A percentile compares a stretch with the other conserved stretches of the same genome.
Evolutionary conservation across 2,888 invertebrate genomes (phyloP).

Genomic region (Crioceris asparagi): DNA sequence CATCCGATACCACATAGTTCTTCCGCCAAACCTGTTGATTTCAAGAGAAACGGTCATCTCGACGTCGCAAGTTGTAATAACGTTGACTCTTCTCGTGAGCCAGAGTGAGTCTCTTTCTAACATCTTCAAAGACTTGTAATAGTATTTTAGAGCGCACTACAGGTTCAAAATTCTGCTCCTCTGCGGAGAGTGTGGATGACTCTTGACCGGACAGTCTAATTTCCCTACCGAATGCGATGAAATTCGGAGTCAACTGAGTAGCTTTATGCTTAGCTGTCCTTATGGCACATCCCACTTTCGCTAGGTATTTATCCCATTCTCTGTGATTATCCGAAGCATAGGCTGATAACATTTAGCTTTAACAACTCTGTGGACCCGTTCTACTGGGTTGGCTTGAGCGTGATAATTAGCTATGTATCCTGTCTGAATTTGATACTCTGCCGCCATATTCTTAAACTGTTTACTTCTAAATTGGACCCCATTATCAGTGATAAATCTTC

Average conservation of each 20-base stretch:
- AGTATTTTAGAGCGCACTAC: neutral
- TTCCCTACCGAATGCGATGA: neutral
- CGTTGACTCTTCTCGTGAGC: too few relatives aligned
- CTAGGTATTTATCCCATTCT: neutral
- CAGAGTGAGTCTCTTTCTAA: neutral
- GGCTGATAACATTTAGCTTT: neutral
- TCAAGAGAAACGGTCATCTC: too few relatives aligned
- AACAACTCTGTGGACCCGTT: too few relatives aligned
- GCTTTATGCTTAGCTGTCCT: neutral
- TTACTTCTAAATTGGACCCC: conserved; percentile 11
- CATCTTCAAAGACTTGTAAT: neutral
- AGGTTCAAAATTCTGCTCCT: neutral
- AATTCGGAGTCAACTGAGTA: neutral
- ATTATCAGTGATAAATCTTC: conserved; percentile 10
- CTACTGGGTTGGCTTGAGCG: too few relatives aligned
- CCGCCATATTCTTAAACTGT: too few relatives aligned
- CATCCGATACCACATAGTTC: too few relatives aligned
- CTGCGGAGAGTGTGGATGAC: neutral
- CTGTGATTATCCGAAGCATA: neutral
- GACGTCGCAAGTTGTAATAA: too few relatives aligned
- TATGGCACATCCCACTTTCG: neutral
- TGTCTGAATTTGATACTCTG: too few relatives aligned
- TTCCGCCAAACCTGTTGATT: too few relatives aligned
- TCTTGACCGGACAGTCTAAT: neutral
- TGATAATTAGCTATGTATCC: too few relatives aligned